A percentile compares a stretch with the other conserved stretches of the same genome.
Evolutionary conservation across 2,113 vertebrate genomes (phyloP).

Genomic region (Pelodiscus sinensis): DNA sequence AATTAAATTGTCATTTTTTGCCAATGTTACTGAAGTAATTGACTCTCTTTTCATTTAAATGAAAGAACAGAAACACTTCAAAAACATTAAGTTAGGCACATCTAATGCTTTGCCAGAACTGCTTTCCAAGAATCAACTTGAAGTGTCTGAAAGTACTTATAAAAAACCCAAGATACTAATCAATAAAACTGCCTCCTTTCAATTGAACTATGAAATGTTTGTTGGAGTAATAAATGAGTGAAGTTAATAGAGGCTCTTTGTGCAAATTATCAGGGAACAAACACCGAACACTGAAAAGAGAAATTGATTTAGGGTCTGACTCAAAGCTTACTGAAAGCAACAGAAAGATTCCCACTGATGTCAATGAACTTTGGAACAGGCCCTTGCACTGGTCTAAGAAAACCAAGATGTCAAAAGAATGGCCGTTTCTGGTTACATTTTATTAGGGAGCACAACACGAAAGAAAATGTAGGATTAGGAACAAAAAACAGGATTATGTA

Average conservation of each 20-base stretch:
- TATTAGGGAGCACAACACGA: neutral
- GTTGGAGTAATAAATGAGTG: fast-evolving
- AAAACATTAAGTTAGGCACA: neutral
- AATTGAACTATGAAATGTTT: neutral
- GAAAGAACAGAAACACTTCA: neutral
- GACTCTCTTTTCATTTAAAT: neutral
- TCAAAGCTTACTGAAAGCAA: neutral
- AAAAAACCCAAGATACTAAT: neutral
- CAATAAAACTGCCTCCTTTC: neutral
- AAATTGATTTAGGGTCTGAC: neutral
- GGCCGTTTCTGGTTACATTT: neutral
- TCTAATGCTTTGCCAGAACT: neutral
- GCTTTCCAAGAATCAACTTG: neutral
- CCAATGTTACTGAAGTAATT: neutral
- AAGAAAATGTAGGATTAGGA: neutral
- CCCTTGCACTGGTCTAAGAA: neutral
- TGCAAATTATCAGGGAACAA: neutral
- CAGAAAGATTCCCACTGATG: neutral
- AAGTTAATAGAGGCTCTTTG: neutral
- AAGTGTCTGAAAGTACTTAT: neutral
- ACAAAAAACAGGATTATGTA: too few species aligned
- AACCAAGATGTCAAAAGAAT: neutral
- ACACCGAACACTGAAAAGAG: neutral
- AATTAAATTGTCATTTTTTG: neutral
- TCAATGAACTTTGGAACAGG: neutral